Conservation (phyloP, 2,113 vertebrate species). For the Mormoops blainvillei region DNA sequence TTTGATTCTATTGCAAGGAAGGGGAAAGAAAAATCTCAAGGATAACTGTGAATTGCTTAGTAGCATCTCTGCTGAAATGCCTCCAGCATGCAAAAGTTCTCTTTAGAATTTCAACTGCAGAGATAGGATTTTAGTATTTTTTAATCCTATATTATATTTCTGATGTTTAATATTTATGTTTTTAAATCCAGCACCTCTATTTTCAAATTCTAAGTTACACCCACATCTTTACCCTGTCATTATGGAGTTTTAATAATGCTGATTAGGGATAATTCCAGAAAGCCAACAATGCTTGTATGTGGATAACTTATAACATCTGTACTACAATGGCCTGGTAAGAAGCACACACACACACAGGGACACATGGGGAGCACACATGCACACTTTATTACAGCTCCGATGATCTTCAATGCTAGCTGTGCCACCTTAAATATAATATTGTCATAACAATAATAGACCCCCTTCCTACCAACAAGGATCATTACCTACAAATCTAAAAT, state of each 20-base stretch:
- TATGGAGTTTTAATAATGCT: background rate
- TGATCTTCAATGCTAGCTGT: background rate
- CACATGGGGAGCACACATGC: background rate
- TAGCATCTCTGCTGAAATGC: background rate
- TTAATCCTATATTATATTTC: background rate
- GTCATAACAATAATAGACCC: background rate
- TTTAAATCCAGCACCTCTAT: background rate
- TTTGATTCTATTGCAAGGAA: background rate
- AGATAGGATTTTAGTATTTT: background rate
- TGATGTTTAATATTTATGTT: background rate
- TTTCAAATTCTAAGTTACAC: background rate
- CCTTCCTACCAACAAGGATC: background rate
- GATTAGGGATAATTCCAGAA: background rate
- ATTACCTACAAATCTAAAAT: constrained; percentile 31
- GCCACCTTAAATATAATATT: background rate
- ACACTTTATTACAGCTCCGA: background rate
- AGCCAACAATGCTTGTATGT: background rate
- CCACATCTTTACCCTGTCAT: background rate
- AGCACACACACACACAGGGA: background rate
- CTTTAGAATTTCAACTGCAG: background rate
- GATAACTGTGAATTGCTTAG: background rate
- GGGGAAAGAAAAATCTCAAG: background rate
- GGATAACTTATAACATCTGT: constrained; percentile 22
- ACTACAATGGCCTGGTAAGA: background rate
- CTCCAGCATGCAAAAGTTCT: background rate